Conservation (phyloP, 1,140 invertebrate genomes). For the Calliphora vicina region DNA sequence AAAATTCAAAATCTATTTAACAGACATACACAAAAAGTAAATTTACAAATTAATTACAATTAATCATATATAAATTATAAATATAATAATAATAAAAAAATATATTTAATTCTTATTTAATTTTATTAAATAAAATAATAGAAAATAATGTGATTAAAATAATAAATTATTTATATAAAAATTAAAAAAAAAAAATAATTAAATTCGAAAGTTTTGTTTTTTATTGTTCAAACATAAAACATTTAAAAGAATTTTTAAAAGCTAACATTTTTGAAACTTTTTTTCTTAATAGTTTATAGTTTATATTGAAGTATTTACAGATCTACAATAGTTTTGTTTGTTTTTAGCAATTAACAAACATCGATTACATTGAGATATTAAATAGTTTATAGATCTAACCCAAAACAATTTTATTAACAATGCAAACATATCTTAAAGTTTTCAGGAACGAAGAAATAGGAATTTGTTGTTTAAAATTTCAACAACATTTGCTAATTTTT, state of each 20-base stretch:
- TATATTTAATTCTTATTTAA: neutral
- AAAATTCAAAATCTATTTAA: neutral
- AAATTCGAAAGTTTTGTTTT: neutral
- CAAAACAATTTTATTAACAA: too few species aligned
- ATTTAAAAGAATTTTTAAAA: neutral
- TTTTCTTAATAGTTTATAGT: too few species aligned
- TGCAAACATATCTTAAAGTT: too few species aligned
- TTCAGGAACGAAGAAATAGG: too few species aligned
- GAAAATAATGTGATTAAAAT: neutral
- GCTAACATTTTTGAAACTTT: too few species aligned
- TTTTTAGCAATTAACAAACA: too few species aligned
- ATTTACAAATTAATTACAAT: neutral
- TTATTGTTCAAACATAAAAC: neutral
- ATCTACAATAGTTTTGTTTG: too few species aligned
- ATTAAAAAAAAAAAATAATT: neutral
- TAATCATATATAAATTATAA: neutral
- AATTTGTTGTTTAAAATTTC: too few species aligned
- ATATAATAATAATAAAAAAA: neutral
- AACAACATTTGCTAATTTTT: too few species aligned
- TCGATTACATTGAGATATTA: too few species aligned
- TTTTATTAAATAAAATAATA: neutral
- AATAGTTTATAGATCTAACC: too few species aligned
- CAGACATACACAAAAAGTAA: neutral
- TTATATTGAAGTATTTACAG: too few species aligned
- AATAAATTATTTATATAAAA: neutral